Evolutionary conservation across 2,797 vertebrate species (phyloP).

Genomic region (Cryptoprocta ferox): DNA sequence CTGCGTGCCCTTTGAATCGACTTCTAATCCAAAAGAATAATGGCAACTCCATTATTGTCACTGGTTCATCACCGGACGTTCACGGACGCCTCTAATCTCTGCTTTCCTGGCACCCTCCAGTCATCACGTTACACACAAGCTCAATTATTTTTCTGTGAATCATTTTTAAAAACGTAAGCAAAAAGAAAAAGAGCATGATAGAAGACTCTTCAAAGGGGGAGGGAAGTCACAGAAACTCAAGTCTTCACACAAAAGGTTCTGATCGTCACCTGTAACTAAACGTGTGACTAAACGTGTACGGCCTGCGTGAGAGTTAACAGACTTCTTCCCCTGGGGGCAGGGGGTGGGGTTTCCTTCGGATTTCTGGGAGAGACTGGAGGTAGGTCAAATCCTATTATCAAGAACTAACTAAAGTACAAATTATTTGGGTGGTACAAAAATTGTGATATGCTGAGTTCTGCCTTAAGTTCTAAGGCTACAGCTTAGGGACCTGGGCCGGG

Average conservation of each 20-base stretch:
- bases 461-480: background rate
- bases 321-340: background rate
- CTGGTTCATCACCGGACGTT: background rate
- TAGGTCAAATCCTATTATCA: background rate
- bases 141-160: constrained; percentile 22
- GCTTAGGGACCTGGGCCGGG: background rate
- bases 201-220: background rate
- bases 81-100: background rate
- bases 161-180: background rate
- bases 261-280: background rate
- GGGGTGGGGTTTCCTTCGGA: background rate
- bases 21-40: background rate
- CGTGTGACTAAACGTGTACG: background rate
- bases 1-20: background rate
- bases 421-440: background rate
- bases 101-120: background rate
- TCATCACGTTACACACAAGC: constrained; percentile 34
- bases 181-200: background rate
- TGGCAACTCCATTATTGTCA: background rate
- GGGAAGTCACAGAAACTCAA: background rate
- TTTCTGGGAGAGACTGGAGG: background rate
- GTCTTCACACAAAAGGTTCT: background rate
- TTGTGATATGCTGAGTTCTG: background rate
- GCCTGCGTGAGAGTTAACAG: background rate
- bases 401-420: constrained; percentile 30